phyloP scores from a whole-genome alignment of 2,797 vertebrate genomes.

The Amblyopsis hoosieri region DNA sequence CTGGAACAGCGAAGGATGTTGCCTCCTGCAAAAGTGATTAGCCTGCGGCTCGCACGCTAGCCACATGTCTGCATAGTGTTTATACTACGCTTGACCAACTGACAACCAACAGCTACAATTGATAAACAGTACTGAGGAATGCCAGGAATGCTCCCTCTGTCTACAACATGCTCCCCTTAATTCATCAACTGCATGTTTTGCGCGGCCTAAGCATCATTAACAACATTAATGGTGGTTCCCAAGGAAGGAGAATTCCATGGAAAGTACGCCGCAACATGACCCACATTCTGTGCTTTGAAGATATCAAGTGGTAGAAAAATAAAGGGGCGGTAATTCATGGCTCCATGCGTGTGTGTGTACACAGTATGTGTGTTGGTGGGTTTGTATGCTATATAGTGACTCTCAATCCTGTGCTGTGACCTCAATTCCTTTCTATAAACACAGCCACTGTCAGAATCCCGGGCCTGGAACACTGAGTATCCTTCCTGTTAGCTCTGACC shows the following conservation, averaged over 20 bases:
- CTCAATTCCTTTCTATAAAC: conserved; percentile 42
- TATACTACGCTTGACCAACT: conserved; percentile 16
- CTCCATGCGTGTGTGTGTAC: conserved; percentile 33
- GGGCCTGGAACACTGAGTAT: conserved; percentile 6
- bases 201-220: conserved; percentile 10
- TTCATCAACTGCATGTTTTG: neutral
- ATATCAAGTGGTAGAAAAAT: conserved; percentile 19
- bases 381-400: neutral
- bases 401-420: conserved; percentile 43
- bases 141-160: conserved; percentile 17
- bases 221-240: conserved; percentile 11
- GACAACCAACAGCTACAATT: conserved; percentile 29
- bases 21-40: no score
- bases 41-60: no score
- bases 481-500: conserved; percentile 13
- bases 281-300: conserved; percentile 22
- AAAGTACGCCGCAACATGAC: conserved; percentile 31
- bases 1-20: no score
- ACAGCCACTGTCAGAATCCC: conserved; percentile 39
- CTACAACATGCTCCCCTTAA: neutral
- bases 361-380: neutral
- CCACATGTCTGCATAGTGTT: neutral
- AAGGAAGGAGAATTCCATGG: conserved; percentile 28
- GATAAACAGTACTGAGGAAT: conserved; percentile 26
- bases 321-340: conserved; percentile 28